These are phyloP conservation scores for Mus caroli DNA, from an alignment of 2,797 vertebrate species.

Conservation along the genomic window DNA sequence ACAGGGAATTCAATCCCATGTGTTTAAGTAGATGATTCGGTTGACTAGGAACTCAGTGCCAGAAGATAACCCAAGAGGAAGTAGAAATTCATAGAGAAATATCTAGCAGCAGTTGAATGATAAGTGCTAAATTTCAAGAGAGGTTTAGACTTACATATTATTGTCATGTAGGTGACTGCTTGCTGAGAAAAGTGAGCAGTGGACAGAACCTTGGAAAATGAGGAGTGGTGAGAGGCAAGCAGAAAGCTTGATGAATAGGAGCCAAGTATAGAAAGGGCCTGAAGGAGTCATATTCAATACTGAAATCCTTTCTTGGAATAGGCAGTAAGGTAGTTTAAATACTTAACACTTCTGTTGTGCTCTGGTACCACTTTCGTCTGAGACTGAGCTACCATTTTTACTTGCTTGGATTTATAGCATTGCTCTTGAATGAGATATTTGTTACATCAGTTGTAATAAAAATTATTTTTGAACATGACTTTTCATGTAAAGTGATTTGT, in stretches of 20 bases:
- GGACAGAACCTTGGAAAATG: neutral
- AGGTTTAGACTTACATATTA: neutral
- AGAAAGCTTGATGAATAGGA: neutral
- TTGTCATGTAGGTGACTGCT: neutral
- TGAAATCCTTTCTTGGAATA: neutral
- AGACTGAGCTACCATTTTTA: constrained; percentile 33
- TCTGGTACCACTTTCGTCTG: neutral
- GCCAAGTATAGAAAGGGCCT: neutral
- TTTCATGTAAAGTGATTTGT: constrained; percentile 79
- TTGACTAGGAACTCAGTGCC: neutral
- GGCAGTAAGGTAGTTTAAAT: neutral
- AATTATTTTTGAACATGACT: constrained; percentile 76
- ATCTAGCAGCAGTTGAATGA: neutral
- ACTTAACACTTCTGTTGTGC: neutral
- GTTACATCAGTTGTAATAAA: constrained; percentile 36
- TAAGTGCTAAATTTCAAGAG: constrained; percentile 23
- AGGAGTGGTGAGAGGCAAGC: neutral
- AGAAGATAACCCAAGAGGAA: neutral
- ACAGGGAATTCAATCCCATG: neutral
- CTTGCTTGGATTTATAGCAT: constrained; percentile 45
- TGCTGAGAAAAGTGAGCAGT: neutral
- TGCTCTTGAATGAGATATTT: constrained; percentile 50
- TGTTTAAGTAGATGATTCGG: neutral
- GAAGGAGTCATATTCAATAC: neutral
- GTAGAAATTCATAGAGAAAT: constrained; percentile 8